phyloP scores from a whole-genome alignment of 2,888 invertebrate species.

The Mythimna pallens region DNA sequence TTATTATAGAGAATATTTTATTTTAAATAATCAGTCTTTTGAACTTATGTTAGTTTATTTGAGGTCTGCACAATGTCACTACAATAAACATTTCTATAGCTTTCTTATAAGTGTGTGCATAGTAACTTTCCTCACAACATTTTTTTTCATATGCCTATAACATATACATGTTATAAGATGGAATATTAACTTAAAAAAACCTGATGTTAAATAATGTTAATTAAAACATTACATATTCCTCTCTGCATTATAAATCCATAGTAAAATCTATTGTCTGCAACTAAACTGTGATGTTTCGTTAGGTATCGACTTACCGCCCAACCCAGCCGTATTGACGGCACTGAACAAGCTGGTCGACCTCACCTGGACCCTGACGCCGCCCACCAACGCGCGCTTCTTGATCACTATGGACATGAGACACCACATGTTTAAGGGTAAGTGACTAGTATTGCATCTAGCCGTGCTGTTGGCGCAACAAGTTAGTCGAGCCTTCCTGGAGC shows the following conservation, averaged over 20 bases:
- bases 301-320: conserved; percentile 86
- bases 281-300: conserved; percentile 25
- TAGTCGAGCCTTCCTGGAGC: neutral
- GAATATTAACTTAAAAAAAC: neutral
- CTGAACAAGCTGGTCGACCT: conserved; percentile 82
- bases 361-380: conserved; percentile 81
- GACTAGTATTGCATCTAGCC: neutral
- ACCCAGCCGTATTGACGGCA: conserved; percentile 76
- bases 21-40: too few species aligned
- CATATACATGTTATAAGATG: too few species aligned
- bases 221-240: neutral
- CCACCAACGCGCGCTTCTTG: conserved; percentile 83
- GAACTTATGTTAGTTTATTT: too few species aligned
- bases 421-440: conserved; percentile 88
- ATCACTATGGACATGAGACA: conserved; percentile 89
- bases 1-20: neutral
- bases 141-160: neutral
- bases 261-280: neutral
- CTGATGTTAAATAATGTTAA: neutral
- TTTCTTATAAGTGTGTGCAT: too few species aligned
- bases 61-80: too few species aligned
- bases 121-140: neutral
- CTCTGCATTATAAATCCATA: neutral
- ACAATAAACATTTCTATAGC: too few species aligned
- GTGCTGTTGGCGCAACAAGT: neutral